Base-by-base conservation (phyloP, 1,140 invertebrate genomes). In the Lineus longissimus region DNA sequence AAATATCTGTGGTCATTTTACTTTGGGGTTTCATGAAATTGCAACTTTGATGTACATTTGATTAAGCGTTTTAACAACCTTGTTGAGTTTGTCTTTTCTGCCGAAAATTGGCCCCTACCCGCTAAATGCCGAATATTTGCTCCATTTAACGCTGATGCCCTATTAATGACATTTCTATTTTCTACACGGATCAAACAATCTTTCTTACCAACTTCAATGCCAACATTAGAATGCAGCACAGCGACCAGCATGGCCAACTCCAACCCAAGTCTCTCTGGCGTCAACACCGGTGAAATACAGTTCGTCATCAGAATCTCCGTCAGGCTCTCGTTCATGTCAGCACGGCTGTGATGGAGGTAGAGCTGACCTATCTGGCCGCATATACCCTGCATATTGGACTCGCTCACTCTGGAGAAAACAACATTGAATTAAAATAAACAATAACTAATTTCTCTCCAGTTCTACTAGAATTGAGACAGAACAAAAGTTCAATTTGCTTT, bases 171-270 rank as follows among this genome's bases (percentile, higher is more conserved):
- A n/a, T n/a, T n/a, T n/a, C n/a, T n/a, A n/a, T n/a, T n/a, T n/a
- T n/a, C n/a, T 36, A 36, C 6, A 4, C 33, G 33, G 33, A n/a
- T n/a, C 33, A 36, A 15, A 7, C 33, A 36, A 36, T 36, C 33
- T 15, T 36, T 15, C 78, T 85, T 83, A 87, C 91, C 93, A 58
- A 97, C 86, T 88, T 97, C 93, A 22, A 86, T 88, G 19, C 91
- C 95, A 65, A 97, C 86, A 83, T 96, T 96, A 0, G 91, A 91
- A 81, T 96, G 93, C 7, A 97, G 79, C 61, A 94, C 86, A 0
- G 91, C 86, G 19, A 97, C 82, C 0, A 97, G 77, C 72, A 95
- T 87, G 55, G 90, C 87, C 74, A 95, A 88, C 74, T 97, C 94
- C 51, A 91, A 86, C 0, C 93, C 81, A 67, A 97, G 84, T 33